Base-by-base conservation (phyloP, 1,140 invertebrate species). In the Asobara japonica region DNA sequence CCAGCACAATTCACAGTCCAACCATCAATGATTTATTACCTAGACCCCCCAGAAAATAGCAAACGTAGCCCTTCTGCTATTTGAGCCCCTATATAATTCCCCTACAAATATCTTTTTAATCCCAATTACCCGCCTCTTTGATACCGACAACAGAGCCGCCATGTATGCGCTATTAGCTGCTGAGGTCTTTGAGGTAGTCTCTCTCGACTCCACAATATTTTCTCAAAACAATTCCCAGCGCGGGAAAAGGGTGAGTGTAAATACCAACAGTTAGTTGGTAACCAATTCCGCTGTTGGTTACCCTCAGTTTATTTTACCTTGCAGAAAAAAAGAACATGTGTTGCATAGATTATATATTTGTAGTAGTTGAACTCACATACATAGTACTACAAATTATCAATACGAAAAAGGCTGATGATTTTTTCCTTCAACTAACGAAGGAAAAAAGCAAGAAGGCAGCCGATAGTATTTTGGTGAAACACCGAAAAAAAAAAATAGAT, bases 91-190 rank as follows among this genome's bases (percentile, higher is more conserved):
- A 62, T 62, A 62, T 30, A 62, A 25, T 38, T 62, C 13, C 51
- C 45, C 36, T 29, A 33, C 27, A 70, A 62, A 33, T 45, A 64
- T 71, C 61, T 65, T 65, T 71, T 65, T 30, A 71, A 65, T 65
- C 33, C 69, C 61, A 71, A 71, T 71, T 71, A 71, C 62, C 29
- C 29, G 20, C 31, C n/a, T 62, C 69, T 71, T 71, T 65, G 69
- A 65, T 65, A 65, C 10, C 45, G 60, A 25, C 36, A 30, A 45
- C 41, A 64, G 36, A 60, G 69, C 69, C 69, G 60, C 36, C 48
- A 16, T 13, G 22, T 66, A 45, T 27, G 13, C 20, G 22, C 27
- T 60, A 27, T 60, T 60, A 27, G 20, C 11, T 3, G 27, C 27
- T 20, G 20, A 60, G 20, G 20, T 29, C 51, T 60, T 60, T 13